Conservation (phyloP, 2,888 invertebrate species). For the Crepidodera aurea region DNA sequence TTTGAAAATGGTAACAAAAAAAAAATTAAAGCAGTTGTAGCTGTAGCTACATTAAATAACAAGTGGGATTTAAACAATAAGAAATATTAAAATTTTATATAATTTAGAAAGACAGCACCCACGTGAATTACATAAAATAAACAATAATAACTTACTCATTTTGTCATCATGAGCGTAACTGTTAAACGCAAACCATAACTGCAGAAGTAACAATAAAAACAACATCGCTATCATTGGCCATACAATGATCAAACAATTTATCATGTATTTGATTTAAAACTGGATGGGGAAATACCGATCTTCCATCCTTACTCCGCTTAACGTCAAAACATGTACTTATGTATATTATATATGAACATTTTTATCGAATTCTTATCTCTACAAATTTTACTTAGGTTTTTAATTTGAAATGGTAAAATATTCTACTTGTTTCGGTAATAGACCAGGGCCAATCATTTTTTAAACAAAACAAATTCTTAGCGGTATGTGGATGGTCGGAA, state of each 20-base stretch:
- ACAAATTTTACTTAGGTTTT: not conserved
- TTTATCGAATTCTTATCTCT: not conserved
- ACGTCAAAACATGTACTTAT: not conserved
- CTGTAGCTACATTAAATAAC: too few species aligned
- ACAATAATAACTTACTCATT: not conserved
- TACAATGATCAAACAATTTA: not conserved
- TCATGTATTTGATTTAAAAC: not conserved
- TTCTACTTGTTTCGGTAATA: not conserved
- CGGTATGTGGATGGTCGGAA: too few species aligned
- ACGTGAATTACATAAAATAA: too few species aligned
- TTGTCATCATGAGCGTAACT: not conserved
- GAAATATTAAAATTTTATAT: too few species aligned
- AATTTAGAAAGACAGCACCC: too few species aligned
- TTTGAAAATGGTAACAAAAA: too few species aligned
- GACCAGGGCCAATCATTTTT: too few species aligned
- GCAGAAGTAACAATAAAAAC: not conserved
- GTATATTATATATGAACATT: not conserved
- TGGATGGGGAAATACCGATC: constrained; percentile 7
- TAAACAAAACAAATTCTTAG: too few species aligned
- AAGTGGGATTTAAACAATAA: too few species aligned
- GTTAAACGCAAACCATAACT: not conserved
- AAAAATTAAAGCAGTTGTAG: too few species aligned
- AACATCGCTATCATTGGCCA: not conserved
- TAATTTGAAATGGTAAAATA: not conserved
- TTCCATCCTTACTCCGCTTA: not conserved